Conservation (phyloP, 2,113 vertebrate genomes). For the Acrocephalus arundinaceus region DNA sequence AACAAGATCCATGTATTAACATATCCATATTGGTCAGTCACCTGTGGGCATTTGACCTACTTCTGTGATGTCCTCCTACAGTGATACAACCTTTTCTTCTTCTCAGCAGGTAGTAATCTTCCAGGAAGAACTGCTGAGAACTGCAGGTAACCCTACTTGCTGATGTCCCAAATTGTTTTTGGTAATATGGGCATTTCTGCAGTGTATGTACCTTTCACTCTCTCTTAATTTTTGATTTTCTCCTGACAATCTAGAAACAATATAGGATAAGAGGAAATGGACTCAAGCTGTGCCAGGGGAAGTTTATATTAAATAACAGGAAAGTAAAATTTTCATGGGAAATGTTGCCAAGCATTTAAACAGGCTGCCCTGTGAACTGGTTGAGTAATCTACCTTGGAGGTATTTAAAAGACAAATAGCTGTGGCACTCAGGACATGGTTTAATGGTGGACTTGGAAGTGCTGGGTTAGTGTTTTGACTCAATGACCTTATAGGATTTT, state of each 20-base stretch:
- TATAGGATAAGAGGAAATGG: neutral
- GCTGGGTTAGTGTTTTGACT: neutral
- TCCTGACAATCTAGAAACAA: slow-evolving; percentile 11
- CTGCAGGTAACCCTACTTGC: slow-evolving; percentile 19
- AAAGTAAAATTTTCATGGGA: neutral
- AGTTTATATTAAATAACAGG: neutral
- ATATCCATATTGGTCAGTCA: slow-evolving; percentile 30
- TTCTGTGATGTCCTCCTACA: slow-evolving; percentile 31
- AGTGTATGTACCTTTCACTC: neutral
- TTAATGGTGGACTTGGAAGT: neutral
- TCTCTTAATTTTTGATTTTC: neutral
- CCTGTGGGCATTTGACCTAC: slow-evolving; percentile 33
- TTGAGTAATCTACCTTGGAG: neutral
- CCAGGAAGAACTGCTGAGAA: slow-evolving; percentile 42
- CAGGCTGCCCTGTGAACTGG: neutral
- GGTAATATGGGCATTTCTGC: neutral
- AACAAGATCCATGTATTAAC: neutral
- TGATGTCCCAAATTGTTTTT: slow-evolving; percentile 46
- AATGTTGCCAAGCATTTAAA: neutral
- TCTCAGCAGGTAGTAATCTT: slow-evolving; percentile 52
- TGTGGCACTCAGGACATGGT: neutral
- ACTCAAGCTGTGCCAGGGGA: neutral
- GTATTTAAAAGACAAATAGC: neutral
- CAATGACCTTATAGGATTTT: neutral
- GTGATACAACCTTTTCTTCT: slow-evolving; percentile 40